These are phyloP conservation scores for Stegastes partitus DNA, from an alignment of 2,113 vertebrate genomes.

Conservation along the genomic window DNA sequence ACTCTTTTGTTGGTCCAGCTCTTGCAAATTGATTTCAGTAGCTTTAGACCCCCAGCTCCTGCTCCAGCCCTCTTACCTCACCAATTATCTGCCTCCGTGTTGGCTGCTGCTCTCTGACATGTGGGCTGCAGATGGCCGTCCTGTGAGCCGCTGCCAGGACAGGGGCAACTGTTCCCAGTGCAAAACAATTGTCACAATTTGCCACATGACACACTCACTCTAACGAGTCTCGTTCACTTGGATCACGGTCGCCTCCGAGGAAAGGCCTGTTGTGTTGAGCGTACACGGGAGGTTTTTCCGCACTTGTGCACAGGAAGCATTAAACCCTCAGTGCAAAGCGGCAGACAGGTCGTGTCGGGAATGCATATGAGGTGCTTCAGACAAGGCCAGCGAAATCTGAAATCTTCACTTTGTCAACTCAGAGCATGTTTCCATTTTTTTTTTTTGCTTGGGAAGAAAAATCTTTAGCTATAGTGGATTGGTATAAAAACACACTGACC, in stretches of 20 bases:
- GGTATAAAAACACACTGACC: conserved; percentile 35
- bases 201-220: conserved; percentile 55
- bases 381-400: background rate
- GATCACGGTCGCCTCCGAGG: conserved; percentile 24
- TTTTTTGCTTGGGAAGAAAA: background rate
- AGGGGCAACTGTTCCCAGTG: conserved; percentile 57
- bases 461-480: background rate
- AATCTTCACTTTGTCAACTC: background rate
- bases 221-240: conserved; percentile 47
- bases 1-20: conserved; percentile 49
- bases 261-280: conserved; percentile 7
- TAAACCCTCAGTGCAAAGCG: conserved; percentile 5
- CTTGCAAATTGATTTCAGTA: conserved; percentile 65
- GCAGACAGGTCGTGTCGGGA: background rate
- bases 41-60: conserved; percentile 27
- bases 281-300: conserved; percentile 20
- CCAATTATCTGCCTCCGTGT: conserved; percentile 65
- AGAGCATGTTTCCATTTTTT: background rate
- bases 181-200: conserved; percentile 64
- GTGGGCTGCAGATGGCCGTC: conserved; percentile 71
- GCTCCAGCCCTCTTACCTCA: conserved; percentile 42
- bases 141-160: conserved; percentile 59
- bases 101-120: conserved; percentile 69
- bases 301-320: conserved; percentile 13
- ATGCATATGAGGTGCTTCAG: background rate